phyloP scores from a whole-genome alignment of 1,140 invertebrate genomes.

The Drosophila varians region DNA sequence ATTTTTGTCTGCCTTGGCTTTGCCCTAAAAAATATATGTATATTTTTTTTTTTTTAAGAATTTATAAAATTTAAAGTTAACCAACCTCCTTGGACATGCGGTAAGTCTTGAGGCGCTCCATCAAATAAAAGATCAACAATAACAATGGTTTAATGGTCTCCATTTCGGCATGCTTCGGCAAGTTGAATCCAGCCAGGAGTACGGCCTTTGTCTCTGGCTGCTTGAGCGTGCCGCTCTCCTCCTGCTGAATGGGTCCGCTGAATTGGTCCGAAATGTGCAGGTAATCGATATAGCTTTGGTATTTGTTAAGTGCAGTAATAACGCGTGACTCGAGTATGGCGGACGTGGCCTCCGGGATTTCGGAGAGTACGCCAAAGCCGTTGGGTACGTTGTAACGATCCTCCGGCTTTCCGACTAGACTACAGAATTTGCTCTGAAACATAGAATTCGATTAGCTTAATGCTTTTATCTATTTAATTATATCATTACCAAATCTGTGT shows the following conservation, averaged over 20 bases:
- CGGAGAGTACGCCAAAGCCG: slow-evolving; percentile 93
- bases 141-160: slow-evolving; percentile 92
- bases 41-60: no score
- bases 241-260: slow-evolving; percentile 93
- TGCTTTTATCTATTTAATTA: not conserved
- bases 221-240: slow-evolving; percentile 86
- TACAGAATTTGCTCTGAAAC: slow-evolving; percentile 92
- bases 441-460: not conserved
- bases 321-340: slow-evolving; percentile 92
- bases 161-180: slow-evolving; percentile 87
- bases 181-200: slow-evolving; percentile 93
- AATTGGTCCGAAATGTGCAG: slow-evolving; percentile 99
- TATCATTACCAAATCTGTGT: slow-evolving; percentile 93
- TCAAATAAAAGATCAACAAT: slow-evolving; percentile 94
- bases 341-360: slow-evolving; percentile 93
- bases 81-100: slow-evolving; percentile 92
- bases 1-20: slow-evolving; percentile 96
- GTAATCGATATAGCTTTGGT: slow-evolving; percentile 94
- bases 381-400: slow-evolving; percentile 94
- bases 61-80: not conserved
- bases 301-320: slow-evolving; percentile 92
- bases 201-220: slow-evolving; percentile 91
- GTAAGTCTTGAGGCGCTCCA: slow-evolving; percentile 95
- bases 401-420: slow-evolving; percentile 92
- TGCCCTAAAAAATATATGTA: slow-evolving; percentile 85